Evolutionary conservation across 2,888 invertebrate species (phyloP), one percentile per base, ranked within the genome.

Genomic region (Drosophila aldrichi): DNA sequence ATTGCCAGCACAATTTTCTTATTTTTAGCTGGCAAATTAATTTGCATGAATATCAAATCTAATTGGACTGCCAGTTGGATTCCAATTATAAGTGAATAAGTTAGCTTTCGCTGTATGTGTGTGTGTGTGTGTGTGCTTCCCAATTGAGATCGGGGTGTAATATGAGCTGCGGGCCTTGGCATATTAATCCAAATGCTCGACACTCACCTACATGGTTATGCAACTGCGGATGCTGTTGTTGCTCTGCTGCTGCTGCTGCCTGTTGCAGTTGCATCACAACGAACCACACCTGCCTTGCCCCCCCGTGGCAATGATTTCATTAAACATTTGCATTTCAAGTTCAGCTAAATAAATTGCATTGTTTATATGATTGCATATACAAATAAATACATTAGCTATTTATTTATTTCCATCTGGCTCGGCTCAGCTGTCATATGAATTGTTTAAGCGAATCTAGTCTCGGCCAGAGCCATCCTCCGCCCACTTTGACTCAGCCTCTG

Each of bases 311-410:
- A 80, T 86, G 88, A 89, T 88, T 86, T 89, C 78, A 86, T 89
- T 89, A 84, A 88, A 75, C 71, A 84, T 80, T 86, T 88, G 76
- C 88, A 84, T 86, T 85, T 79, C 85, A 86, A 89, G 85, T 86
- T 87, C 85, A 87, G 52, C 44, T 10, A 55, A 51, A 48, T 18
- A 58, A 73, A 62, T 40, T 74, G 60, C 43, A 52, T 22, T 68
- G 74, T 52, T 40, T 34, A 40, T 4, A 44, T 52, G 34, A 43
- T 44, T 29, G 1, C 36, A 38, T 40, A 40, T 40, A 2, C 54
- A 18, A 20, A 36, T 36, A 34, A 34, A 49, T 41, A 1, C 32
- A 51, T 48, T 18, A 12, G 32, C 18, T 49, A 49, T 49, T 32
- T 49, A 20, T 16, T 29, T n/a, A 29, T 18, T 22, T 16, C 36